A percentile compares a stretch with the other conserved stretches of the same genome.
These are phyloP conservation scores for Pleuronectes platessa DNA, from an alignment of 2,113 vertebrate species.

Conservation along the genomic window DNA sequence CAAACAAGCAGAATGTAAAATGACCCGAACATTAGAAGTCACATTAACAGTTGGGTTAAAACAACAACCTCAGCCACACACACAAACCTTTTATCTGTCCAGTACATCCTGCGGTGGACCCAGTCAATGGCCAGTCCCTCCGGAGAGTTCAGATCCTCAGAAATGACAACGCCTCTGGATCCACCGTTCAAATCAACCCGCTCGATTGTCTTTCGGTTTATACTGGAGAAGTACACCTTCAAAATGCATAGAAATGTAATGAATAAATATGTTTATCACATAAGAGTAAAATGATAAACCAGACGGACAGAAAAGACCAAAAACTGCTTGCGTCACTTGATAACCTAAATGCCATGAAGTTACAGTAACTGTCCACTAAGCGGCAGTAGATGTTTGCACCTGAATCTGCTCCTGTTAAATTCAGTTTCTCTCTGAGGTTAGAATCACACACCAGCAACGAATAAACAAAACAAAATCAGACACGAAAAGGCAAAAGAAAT, in stretches of 20 bases:
- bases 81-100: slow-evolving; percentile 90
- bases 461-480: not conserved
- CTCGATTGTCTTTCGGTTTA: slow-evolving; percentile 86
- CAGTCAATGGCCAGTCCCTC: slow-evolving; percentile 92
- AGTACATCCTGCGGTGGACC: slow-evolving; percentile 90
- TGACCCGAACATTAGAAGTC: not conserved
- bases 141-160: slow-evolving; percentile 77
- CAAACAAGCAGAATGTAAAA: not conserved
- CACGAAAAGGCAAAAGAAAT: not conserved
- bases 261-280: not conserved
- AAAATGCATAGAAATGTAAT: not conserved
- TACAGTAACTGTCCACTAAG: slow-evolving; percentile 47
- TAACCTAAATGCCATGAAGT: not conserved
- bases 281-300: not conserved
- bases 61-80: not conserved
- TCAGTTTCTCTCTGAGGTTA: not conserved
- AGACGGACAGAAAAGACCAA: not conserved
- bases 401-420: not conserved
- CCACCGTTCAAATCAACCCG: slow-evolving; percentile 86
- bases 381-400: slow-evolving; percentile 23
- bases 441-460: not conserved
- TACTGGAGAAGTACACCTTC: slow-evolving; percentile 91
- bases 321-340: not conserved
- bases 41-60: not conserved
- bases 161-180: slow-evolving; percentile 82